Evolutionary conservation across 2,888 invertebrate genomes (phyloP).

Genomic region (Drosophila acutilabella): DNA sequence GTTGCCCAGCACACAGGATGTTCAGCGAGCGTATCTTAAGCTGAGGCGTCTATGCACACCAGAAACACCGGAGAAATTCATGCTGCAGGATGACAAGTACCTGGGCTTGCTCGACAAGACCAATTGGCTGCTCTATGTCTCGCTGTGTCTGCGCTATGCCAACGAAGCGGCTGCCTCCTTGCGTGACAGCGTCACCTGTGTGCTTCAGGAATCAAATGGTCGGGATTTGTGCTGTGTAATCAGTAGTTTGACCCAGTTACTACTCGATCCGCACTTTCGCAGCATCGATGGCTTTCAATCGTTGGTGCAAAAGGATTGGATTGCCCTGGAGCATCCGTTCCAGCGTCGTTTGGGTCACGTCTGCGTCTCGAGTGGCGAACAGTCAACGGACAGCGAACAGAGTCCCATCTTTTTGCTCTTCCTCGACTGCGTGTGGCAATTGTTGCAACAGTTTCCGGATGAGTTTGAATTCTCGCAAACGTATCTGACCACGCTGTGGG

Average conservation of each 20-base stretch:
- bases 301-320: slow-evolving; percentile 97
- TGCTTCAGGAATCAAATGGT: slow-evolving; percentile 95
- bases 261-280: slow-evolving; percentile 93
- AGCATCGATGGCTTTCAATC: slow-evolving; percentile 95
- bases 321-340: slow-evolving; percentile 96
- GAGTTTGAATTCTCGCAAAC: slow-evolving; percentile 97
- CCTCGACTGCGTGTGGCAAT: slow-evolving; percentile 97
- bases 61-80: slow-evolving; percentile 88
- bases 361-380: slow-evolving; percentile 32
- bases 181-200: slow-evolving; percentile 89
- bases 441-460: slow-evolving; percentile 93
- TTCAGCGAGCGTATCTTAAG: slow-evolving; percentile 88
- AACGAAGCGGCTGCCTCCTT: slow-evolving; percentile 90
- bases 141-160: slow-evolving; percentile 91
- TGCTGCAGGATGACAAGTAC: slow-evolving; percentile 93
- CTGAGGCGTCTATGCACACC: slow-evolving; percentile 92
- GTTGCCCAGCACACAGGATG: slow-evolving; percentile 88
- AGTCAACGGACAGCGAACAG: slow-evolving; percentile 85
- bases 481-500: slow-evolving; percentile 96
- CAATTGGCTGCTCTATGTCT: slow-evolving; percentile 94
- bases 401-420: slow-evolving; percentile 95
- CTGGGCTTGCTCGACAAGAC: slow-evolving; percentile 91
- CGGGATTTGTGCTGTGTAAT: slow-evolving; percentile 95
- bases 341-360: slow-evolving; percentile 89
- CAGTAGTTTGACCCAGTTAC: slow-evolving; percentile 93